Evolutionary conservation across 2,113 vertebrate genomes (phyloP).

Genomic region (Labeo catla): DNA sequence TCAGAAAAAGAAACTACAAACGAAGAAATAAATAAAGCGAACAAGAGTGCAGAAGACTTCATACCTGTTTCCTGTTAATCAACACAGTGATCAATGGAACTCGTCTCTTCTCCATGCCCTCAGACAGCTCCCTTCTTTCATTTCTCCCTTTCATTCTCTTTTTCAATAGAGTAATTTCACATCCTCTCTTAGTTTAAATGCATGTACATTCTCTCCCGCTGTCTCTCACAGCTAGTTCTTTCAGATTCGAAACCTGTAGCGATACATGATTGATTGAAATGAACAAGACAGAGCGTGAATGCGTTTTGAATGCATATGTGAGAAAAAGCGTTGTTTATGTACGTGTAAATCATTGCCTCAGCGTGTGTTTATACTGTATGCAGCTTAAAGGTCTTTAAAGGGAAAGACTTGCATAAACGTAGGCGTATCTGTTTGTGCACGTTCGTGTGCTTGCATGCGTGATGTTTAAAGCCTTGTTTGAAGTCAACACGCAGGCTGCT

Average conservation of each 20-base stretch:
- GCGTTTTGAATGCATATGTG: neutral
- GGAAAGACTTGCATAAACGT: neutral
- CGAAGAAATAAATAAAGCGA: conserved; percentile 25
- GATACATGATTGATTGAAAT: neutral
- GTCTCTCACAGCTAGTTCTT: neutral
- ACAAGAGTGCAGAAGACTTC: neutral
- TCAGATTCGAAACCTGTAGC: conserved; percentile 13
- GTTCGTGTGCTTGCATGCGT: neutral
- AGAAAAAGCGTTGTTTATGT: neutral
- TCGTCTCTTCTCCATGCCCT: neutral
- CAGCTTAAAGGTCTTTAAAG: conserved; percentile 14
- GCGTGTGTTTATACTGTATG: neutral
- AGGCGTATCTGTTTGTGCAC: conserved; percentile 2
- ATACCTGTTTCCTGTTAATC: conserved; percentile 29
- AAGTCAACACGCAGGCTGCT: conserved; percentile 13
- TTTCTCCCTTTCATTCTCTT: conserved; percentile 3
- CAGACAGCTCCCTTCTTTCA: neutral
- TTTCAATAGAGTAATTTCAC: conserved; percentile 2
- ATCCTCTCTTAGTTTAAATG: conserved; percentile 2
- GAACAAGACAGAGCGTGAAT: neutral
- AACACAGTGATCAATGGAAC: conserved; percentile 30
- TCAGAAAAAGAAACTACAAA: conserved; percentile 4
- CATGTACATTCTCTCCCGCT: neutral
- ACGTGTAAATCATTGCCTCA: neutral
- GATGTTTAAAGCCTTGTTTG: conserved; percentile 30